These are phyloP conservation scores for Tipula lateralis DNA, from an alignment of 2,888 invertebrate genomes.

Conservation along the genomic window DNA sequence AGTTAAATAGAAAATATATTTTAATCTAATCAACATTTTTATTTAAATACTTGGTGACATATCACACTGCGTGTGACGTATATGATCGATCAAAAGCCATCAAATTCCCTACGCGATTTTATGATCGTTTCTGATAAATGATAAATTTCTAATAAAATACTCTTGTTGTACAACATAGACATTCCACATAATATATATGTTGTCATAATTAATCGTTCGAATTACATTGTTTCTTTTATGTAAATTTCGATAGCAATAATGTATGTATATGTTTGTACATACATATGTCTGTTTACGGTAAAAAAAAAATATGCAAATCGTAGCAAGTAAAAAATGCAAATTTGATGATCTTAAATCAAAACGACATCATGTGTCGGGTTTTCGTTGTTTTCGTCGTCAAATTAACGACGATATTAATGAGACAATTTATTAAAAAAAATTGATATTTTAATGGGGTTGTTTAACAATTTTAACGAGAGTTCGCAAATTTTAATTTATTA, in stretches of 20 bases:
- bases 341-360: slow-evolving; percentile 24
- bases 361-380: neutral
- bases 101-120: neutral
- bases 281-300: neutral
- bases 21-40: neutral
- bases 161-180: neutral
- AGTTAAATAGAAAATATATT: no score
- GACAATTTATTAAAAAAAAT: slow-evolving; percentile 11
- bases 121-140: neutral
- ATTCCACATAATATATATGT: neutral
- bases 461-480: neutral
- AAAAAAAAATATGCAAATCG: neutral
- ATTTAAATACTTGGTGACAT: neutral
- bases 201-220: slow-evolving; percentile 4
- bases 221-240: neutral
- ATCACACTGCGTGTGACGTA: neutral
- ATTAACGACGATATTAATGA: neutral
- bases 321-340: neutral
- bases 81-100: neutral
- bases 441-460: neutral
- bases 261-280: neutral
- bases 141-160: neutral
- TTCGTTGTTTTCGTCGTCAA: neutral
- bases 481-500: neutral
- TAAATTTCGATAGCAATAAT: neutral